Evolutionary conservation across 1,140 invertebrate genomes (phyloP).

Genomic region (Drosophila pachea): DNA sequence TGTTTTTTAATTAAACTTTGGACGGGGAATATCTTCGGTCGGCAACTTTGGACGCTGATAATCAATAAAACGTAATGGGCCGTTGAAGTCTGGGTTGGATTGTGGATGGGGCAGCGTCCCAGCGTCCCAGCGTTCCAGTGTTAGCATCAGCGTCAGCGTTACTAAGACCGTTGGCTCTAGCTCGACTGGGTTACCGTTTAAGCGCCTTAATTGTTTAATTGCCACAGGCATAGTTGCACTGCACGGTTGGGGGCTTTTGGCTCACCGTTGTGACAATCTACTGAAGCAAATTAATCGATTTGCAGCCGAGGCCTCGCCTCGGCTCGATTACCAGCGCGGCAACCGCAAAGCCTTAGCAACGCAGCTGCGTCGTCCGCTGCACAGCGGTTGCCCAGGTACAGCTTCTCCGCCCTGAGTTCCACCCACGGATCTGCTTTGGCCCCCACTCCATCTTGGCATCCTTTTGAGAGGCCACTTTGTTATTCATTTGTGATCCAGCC

Average conservation of each 20-base stretch:
- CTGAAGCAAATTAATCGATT: conserved; percentile 70
- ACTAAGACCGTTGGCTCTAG: conserved; percentile 37
- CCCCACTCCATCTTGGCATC: conserved; percentile 23
- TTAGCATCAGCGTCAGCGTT: conserved; percentile 19
- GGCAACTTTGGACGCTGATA: conserved; percentile 46
- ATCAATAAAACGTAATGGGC: conserved; percentile 48
- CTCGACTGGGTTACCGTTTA: conserved; percentile 54
- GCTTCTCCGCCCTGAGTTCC: conserved; percentile 9
- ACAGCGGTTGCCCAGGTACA: not conserved
- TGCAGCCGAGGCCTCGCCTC: conserved; percentile 27
- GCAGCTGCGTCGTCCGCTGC: conserved; percentile 5
- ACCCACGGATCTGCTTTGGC: conserved; percentile 19
- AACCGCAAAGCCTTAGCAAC: conserved; percentile 35
- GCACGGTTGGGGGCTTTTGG: conserved; percentile 46
- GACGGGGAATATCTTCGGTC: conserved; percentile 31
- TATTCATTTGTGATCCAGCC: conserved; percentile 57
- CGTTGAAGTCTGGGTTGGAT: conserved; percentile 22
- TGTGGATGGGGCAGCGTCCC: not conserved
- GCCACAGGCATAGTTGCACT: conserved; percentile 46
- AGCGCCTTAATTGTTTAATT: conserved; percentile 72
- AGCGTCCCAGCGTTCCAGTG: not conserved
- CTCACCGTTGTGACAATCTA: conserved; percentile 55
- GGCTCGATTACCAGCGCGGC: conserved; percentile 17
- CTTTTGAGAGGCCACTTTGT: conserved; percentile 47
- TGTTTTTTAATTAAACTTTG: conserved; percentile 62